phyloP scores from a whole-genome alignment of 2,797 vertebrate genomes.

The Lateolabrax maculatus region DNA sequence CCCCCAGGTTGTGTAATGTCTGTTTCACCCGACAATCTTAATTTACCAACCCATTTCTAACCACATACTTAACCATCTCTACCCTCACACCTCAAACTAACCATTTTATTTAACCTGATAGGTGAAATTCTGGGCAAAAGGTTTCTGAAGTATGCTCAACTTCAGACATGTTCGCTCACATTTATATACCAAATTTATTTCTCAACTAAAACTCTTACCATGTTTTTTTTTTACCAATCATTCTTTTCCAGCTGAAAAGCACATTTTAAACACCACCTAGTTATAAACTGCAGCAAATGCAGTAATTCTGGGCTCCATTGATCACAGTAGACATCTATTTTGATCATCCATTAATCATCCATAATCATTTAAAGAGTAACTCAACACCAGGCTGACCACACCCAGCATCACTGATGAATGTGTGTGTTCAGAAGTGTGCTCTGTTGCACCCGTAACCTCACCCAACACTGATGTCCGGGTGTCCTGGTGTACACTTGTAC shows the following conservation, averaged over 20 bases:
- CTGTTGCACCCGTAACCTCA: not conserved
- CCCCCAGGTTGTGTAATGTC: not conserved
- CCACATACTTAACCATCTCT: constrained; percentile 4
- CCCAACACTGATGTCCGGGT: not conserved
- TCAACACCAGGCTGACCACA: not conserved
- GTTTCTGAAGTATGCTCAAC: not conserved
- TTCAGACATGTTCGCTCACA: not conserved
- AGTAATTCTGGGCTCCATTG: not conserved
- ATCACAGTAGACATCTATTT: not conserved
- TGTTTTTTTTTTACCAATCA: not conserved
- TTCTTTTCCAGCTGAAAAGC: not conserved
- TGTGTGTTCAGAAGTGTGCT: not conserved
- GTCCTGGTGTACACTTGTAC: too few relatives aligned
- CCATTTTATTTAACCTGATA: not conserved
- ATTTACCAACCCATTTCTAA: not conserved
- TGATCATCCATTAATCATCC: not conserved
- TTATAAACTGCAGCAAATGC: too few relatives aligned
- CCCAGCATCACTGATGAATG: not conserved
- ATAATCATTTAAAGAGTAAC: not conserved
- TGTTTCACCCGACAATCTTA: not conserved
- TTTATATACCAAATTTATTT: not conserved
- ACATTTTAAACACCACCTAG: not conserved
- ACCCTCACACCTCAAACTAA: not conserved
- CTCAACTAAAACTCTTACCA: not conserved
- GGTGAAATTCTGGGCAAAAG: not conserved